Percentiles rank a stretch among this genome's conserved stretches.
phyloP scores from a whole-genome alignment of 2,888 invertebrate species.

The Dasypogon diadema region DNA sequence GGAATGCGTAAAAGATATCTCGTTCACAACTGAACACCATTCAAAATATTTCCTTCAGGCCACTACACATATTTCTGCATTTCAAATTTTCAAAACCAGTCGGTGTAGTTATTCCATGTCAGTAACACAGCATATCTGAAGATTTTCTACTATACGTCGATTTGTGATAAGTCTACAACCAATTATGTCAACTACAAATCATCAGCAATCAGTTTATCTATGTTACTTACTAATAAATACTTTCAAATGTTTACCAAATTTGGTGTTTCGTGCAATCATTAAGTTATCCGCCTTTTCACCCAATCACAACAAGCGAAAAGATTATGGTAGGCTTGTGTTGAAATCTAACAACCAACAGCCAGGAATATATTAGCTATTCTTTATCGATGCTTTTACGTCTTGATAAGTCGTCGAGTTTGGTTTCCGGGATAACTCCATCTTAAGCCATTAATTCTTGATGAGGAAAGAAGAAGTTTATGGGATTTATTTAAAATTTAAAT shows the following conservation, averaged over 20 bases:
- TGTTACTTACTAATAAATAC: constrained; percentile 55
- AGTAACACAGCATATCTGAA: constrained; percentile 12
- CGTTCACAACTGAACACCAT: constrained; percentile 14
- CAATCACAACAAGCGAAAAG: constrained; percentile 6
- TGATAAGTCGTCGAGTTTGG: too few relatives aligned
- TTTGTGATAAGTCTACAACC: constrained; percentile 43
- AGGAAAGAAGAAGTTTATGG: too few relatives aligned
- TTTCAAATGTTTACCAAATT: constrained; percentile 56
- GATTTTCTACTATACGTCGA: constrained; percentile 35
- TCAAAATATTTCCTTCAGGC: constrained; percentile 40
- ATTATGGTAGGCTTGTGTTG: not conserved
- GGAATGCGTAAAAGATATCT: constrained; percentile 22
- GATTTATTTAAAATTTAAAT: too few relatives aligned
- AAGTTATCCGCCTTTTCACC: constrained; percentile 55
- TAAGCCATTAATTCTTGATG: too few relatives aligned
- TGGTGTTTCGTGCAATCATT: constrained; percentile 57
- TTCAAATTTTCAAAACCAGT: constrained; percentile 27
- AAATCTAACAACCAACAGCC: not conserved
- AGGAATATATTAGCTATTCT: not conserved
- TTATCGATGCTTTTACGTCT: not conserved
- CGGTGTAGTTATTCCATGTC: not conserved
- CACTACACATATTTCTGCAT: constrained; percentile 22
- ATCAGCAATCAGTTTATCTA: constrained; percentile 55
- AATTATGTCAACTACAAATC: constrained; percentile 57
- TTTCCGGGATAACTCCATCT: too few relatives aligned